Base-by-base conservation (phyloP, 2,797 vertebrate genomes). In the Lagodon rhomboides region DNA sequence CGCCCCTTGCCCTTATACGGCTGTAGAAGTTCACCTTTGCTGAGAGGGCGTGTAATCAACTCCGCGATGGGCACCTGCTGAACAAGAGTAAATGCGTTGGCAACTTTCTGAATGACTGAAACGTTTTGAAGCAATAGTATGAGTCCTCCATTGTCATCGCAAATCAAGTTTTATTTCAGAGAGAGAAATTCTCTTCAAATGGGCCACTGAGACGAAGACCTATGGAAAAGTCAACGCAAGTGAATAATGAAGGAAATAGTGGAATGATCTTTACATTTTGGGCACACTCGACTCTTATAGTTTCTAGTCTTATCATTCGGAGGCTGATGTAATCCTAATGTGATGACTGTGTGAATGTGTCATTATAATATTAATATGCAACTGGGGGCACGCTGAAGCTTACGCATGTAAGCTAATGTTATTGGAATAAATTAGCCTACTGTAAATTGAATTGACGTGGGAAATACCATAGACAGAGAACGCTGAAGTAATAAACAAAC, bases 1-100 rank as follows among this genome's bases (percentile, higher is more conserved):
- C 71, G 64, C 66, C 77, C 18, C 22, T 4, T 5, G 9, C 11
- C 83, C 73, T 51, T 73, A 73, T 79, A 79, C 77, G 73, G 80
- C 25, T 0, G 34, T 34, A 60, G 25, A 46, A 11, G n/a, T 65
- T 59, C 83, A 74, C 77, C 66, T 84, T 67, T 56, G n/a, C 34
- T 17, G 38, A 4, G 30, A 23, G 4, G n/a, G 15, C 3, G 18
- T n/a, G 17, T 20, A 27, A 55, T 41, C 12, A 23, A 34, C 27
- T 12, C 3, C 6, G 20, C 51, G 41, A 3, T 8, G 18, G 5
- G 1, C 50, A 60, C 25, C 12, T 38, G 18, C 27, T 56, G 12
- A 49, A 9, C 10, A 38, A 6, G 10, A 51, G 38, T 17, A 13
- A 38, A 0, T 16, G 22, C 47, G 23, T 3, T 2, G 3, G 1